Conservation (phyloP, 2,888 invertebrate species). For the Dryadula phaetusa region DNA sequence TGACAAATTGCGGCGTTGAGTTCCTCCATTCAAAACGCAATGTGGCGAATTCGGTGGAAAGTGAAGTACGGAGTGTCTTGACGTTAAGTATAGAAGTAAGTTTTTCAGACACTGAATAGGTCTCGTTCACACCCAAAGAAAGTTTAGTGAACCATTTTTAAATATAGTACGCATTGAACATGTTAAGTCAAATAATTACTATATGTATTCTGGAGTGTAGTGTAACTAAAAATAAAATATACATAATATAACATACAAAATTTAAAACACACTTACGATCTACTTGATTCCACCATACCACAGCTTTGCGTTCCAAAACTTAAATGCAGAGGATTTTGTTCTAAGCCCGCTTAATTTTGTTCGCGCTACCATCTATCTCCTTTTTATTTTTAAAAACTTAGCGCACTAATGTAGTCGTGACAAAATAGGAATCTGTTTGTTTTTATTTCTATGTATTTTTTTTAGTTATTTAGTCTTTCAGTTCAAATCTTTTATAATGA, state of each 20-base stretch:
- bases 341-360: conserved; percentile 25
- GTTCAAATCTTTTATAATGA: not conserved
- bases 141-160: no score
- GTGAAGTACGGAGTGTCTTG: no score
- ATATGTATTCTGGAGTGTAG: not conserved
- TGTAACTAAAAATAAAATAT: conserved; percentile 6
- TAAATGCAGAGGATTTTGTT: conserved; percentile 26
- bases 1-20: no score
- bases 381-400: not conserved
- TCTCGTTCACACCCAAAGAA: no score
- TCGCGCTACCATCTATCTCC: conserved; percentile 1
- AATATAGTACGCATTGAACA: no score
- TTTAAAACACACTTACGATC: conserved; percentile 22
- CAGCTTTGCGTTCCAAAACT: conserved; percentile 24
- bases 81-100: no score
- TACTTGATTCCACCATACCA: conserved; percentile 22
- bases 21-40: no score
- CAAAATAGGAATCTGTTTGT: not conserved
- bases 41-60: no score
- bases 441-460: no score
- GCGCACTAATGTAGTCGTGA: not conserved
- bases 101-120: no score
- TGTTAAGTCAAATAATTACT: no score
- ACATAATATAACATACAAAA: conserved; percentile 12
- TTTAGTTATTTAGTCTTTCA: no score